Evolutionary conservation across 2,888 invertebrate species (phyloP), one percentile per base, ranked within the genome.

Genomic region (Trissolcus brochymenae): DNA sequence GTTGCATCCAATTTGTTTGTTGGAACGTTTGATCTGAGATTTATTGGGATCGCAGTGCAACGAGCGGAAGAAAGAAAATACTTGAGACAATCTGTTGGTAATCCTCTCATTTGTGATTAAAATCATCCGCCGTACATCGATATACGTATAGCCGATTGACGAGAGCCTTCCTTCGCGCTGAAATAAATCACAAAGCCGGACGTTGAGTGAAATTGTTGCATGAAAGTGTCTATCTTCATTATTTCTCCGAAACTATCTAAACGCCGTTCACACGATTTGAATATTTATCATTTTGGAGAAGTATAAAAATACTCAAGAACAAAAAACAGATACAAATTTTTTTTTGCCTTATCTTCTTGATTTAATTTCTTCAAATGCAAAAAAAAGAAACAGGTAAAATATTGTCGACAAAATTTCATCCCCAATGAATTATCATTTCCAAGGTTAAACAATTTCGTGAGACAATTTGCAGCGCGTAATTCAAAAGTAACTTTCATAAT

Each of bases 101-200:
- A 59, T 59, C 50, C 67, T 16, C 53, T 59, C 53, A 67, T 67
- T 67, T 67, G 60, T 68, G 53, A 68, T 60, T 68, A 68, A 68
- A 68, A 68, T 60, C 41, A 68, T 53, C n/a, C 46, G 13, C 53
- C 14, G 57, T 51, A 43, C 43, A 40, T 54, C 53, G 53, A 68
- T 60, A 68, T 60, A 60, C 51, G 29, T 14, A n/a, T n/a, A 21
- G 41, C 17, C 57, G 54, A 54, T 68, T 54, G 54, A 35, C 51
- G 54, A 49, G 25, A 13, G 14, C 17, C 61, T 19, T 59, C 53
- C 35, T 51, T 11, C 17, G 14, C 14, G 43, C 59, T 43, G 54
- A 68, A 68, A 68, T 68, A 53, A 68, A 53, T 43, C 21, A 11
- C 29, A 68, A 66, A 55, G 50, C 19, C 57, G 19, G 51, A 14